phyloP scores from a whole-genome alignment of 2,113 vertebrate species.

The Paracanthobrama guichenoti region DNA sequence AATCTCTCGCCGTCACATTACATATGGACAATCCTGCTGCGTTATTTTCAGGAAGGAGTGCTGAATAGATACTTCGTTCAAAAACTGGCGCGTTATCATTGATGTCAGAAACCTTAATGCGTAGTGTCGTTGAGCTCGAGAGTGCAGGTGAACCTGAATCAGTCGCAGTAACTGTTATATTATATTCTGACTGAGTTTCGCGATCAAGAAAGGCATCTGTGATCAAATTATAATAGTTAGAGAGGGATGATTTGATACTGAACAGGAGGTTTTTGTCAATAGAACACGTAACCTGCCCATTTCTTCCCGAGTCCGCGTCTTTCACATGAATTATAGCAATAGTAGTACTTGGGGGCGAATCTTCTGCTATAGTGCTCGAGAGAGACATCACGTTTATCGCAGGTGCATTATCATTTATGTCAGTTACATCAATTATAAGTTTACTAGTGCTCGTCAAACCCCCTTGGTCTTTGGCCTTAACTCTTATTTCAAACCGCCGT shows the following conservation, averaged over 20 bases:
- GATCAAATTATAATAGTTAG: slow-evolving; percentile 63
- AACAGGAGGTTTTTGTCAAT: slow-evolving; percentile 53
- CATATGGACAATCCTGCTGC: slow-evolving; percentile 60
- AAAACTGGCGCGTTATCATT: slow-evolving; percentile 76
- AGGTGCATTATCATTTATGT: slow-evolving; percentile 68
- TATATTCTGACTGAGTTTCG: slow-evolving; percentile 53
- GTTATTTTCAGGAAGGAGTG: slow-evolving; percentile 62
- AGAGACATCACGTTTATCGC: slow-evolving; percentile 66
- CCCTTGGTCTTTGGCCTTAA: slow-evolving; percentile 64
- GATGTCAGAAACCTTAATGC: slow-evolving; percentile 68
- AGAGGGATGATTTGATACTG: slow-evolving; percentile 55
- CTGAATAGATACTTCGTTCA: slow-evolving; percentile 52
- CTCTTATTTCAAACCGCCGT: slow-evolving; percentile 63
- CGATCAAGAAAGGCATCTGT: slow-evolving; percentile 61
- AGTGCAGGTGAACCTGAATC: slow-evolving; percentile 59
- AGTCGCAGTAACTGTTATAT: slow-evolving; percentile 48
- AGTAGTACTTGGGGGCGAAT: slow-evolving; percentile 62
- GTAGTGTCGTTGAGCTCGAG: slow-evolving; percentile 57
- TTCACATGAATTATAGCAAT: slow-evolving; percentile 49
- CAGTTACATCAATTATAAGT: slow-evolving; percentile 63
- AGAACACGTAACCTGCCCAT: slow-evolving; percentile 67
- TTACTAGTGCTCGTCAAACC: slow-evolving; percentile 61
- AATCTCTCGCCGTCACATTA: slow-evolving; percentile 54
- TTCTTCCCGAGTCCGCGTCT: slow-evolving; percentile 62
- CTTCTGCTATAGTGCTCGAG: slow-evolving; percentile 64